A percentile compares a stretch with the other conserved stretches of the same genome.
phyloP scores from a whole-genome alignment of 2,888 invertebrate species.

The Drosophila tripunctata region DNA sequence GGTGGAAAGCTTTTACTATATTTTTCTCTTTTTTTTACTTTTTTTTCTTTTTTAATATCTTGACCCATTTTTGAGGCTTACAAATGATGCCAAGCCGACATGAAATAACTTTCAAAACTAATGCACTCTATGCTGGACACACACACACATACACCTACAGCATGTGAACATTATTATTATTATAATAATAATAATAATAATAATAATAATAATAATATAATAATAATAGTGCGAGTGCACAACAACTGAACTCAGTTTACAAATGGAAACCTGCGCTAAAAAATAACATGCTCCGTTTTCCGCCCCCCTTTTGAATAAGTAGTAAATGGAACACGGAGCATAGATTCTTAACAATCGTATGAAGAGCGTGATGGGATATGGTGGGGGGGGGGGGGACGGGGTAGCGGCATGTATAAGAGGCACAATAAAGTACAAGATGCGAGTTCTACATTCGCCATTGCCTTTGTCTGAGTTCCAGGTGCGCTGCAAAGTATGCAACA shows the following conservation, averaged over 20 bases:
- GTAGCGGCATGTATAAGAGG: background rate
- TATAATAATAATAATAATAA: constrained; percentile 16
- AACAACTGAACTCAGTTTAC: constrained; percentile 21
- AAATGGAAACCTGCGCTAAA: constrained; percentile 31
- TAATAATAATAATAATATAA: constrained; percentile 24
- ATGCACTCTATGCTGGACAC: constrained; percentile 31
- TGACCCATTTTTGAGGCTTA: constrained; percentile 13
- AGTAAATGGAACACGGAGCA: constrained; percentile 33
- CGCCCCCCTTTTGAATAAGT: background rate
- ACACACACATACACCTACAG: background rate
- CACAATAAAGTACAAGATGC: constrained; percentile 18
- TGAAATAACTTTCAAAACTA: constrained; percentile 41
- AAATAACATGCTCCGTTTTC: constrained; percentile 12
- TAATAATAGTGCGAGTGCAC: constrained; percentile 39
- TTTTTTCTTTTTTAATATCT: constrained; percentile 7
- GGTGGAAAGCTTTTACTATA: background rate
- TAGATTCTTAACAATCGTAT: constrained; percentile 38
- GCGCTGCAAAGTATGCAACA: constrained; percentile 58
- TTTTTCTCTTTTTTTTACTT: background rate
- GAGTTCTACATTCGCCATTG: constrained; percentile 48
- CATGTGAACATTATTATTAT: constrained; percentile 7
- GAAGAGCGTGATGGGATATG: no score
- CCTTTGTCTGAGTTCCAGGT: constrained; percentile 34
- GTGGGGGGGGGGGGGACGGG: background rate
- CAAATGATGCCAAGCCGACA: constrained; percentile 17